phyloP scores from a whole-genome alignment of 1,140 invertebrate species.

The Cotesia glomerata region DNA sequence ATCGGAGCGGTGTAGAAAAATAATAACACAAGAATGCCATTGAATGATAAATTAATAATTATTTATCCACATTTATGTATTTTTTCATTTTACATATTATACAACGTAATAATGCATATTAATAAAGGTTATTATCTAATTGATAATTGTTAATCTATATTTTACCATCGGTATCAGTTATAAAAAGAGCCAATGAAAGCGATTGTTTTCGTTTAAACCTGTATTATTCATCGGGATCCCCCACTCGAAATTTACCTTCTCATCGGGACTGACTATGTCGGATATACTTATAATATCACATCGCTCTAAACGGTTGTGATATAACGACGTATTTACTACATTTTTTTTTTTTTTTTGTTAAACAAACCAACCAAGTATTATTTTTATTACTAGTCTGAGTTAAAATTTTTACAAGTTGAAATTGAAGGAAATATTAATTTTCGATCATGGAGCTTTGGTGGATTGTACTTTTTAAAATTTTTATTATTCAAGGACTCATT shows the following conservation, averaged over 20 bases:
- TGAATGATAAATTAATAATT: too few species aligned
- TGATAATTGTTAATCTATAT: too few species aligned
- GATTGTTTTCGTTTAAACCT: background rate
- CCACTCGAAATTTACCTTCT: background rate
- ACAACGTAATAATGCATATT: too few species aligned
- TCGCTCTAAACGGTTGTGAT: background rate
- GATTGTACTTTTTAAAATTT: background rate
- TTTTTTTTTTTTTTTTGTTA: background rate
- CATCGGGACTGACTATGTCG: background rate
- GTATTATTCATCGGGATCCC: background rate
- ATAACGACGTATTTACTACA: background rate
- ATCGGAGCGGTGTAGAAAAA: too few species aligned
- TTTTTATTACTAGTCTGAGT: too few species aligned
- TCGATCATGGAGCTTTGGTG: background rate
- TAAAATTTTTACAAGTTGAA: background rate
- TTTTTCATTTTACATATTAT: too few species aligned
- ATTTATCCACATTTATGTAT: too few species aligned
- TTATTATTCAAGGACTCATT: constrained; percentile 11
- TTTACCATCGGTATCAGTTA: background rate
- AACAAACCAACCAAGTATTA: too few species aligned
- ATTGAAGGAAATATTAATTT: background rate
- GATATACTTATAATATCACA: background rate
- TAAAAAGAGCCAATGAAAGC: background rate
- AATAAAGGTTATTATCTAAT: too few species aligned
- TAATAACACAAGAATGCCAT: too few species aligned